Percentiles rank a stretch among this genome's conserved stretches.
These are phyloP conservation scores for Urocyon cinereoargenteus DNA, from an alignment of 2,797 vertebrate species.

Conservation along the genomic window DNA sequence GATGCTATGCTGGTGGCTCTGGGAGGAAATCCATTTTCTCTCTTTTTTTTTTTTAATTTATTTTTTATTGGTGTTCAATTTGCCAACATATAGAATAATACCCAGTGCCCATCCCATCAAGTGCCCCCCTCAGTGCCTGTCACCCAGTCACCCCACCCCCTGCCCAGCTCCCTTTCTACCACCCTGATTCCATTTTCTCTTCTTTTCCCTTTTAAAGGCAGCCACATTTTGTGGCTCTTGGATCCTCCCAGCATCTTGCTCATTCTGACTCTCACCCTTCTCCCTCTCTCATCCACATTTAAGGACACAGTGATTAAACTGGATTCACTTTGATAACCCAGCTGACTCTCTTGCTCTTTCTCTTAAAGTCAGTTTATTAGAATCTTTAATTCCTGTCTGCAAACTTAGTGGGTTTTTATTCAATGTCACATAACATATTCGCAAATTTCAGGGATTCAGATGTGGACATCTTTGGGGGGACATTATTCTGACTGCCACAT, in stretches of 20 bases:
- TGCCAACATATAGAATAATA: no score
- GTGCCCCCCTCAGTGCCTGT: no score
- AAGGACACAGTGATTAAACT: not conserved
- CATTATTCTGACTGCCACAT: not conserved
- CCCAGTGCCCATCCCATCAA: no score
- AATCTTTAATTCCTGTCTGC: not conserved
- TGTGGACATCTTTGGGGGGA: not conserved
- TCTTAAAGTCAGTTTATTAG: not conserved
- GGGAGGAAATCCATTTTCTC: not conserved
- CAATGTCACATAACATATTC: not conserved
- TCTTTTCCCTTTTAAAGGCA: not conserved
- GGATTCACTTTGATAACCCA: not conserved
- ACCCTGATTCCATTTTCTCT: not conserved
- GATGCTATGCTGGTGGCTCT: not conserved
- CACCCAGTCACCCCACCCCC: no score
- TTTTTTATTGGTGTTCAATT: no score
- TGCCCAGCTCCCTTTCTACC: no score
- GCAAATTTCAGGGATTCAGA: not conserved
- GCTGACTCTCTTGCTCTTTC: not conserved
- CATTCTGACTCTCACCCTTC: not conserved
- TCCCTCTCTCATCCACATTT: not conserved
- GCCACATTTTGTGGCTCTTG: not conserved
- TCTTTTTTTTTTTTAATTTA: no score
- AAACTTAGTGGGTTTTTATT: not conserved
- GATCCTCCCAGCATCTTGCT: fast-evolving